Evolutionary conservation across 2,797 vertebrate genomes (phyloP), one percentile per base, ranked within the genome.

Genomic region (Enoplosus armatus): DNA sequence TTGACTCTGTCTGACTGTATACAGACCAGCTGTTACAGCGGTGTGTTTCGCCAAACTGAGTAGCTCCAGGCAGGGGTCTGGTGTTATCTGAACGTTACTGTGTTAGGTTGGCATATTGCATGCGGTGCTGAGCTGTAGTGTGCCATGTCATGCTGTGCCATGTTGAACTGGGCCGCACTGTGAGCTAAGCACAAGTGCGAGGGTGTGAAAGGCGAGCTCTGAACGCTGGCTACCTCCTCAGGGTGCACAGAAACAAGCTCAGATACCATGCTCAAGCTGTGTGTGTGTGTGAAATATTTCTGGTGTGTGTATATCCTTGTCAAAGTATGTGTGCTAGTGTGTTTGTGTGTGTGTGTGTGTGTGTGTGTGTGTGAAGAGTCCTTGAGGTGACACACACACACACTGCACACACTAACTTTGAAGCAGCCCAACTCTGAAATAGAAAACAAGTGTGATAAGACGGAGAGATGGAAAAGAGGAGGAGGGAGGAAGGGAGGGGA

Each of bases 371-470:
- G 69, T 73, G 71, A 79, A 70, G 71, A 84, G 83, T 85, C 71
- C 80, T 87, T 78, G 74, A 85, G 77, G 87, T 84, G 67, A 67
- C 71, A 79, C 72, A 50, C 75, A 54, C 55, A 53, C 59, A 68
- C 50, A 59, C 37, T 11, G 24, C 54, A 61, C 67, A 77, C 70
- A 70, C 66, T 27, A 79, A 85, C 85, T 89, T 84, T 81, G 58
- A 77, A 81, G 68, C 82, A 80, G 84, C 78, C 69, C 79, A 82
- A 84, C 85, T 77, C 85, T 89, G 86, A 91, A 92, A 79, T 73
- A 88, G 75, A 90, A 80, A 89, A 85, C 72, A 85, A 89, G 85
- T 89, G 86, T 79, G 90, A 91, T 91, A 88, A 89, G 90, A 86
- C 3, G 27, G 45, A 87, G 85, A 59, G 47, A 88, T 67, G 59